Evolutionary conservation across 2,797 vertebrate species (phyloP).

Genomic region (Falco cherrug): DNA sequence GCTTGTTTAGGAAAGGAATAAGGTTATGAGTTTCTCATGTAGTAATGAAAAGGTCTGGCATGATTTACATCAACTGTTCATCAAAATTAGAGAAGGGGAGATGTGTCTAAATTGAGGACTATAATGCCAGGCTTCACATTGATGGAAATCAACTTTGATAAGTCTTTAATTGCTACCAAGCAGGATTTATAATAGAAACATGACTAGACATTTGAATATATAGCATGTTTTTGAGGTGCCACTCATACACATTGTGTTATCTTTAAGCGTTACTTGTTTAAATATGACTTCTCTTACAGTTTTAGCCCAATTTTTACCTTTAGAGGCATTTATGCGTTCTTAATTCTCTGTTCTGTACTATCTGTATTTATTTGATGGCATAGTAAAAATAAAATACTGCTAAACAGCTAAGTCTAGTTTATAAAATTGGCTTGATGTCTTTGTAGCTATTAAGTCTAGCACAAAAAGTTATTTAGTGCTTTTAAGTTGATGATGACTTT

Average conservation of each 20-base stretch:
- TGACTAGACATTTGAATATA: background rate
- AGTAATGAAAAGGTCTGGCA: conserved; percentile 6
- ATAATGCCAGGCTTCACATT: background rate
- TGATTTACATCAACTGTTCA: conserved; percentile 7
- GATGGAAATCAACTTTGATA: background rate
- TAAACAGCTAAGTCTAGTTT: background rate
- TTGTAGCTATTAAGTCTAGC: background rate
- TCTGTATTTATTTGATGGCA: conserved; percentile 5
- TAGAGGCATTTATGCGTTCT: background rate
- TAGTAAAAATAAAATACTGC: conserved; percentile 25
- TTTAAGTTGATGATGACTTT: conserved; percentile 1
- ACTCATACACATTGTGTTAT: background rate
- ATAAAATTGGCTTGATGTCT: conserved; percentile 16
- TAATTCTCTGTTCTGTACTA: background rate
- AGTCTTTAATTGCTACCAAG: conserved; percentile 25
- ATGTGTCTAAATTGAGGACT: background rate
- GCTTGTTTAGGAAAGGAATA: background rate
- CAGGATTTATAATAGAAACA: background rate
- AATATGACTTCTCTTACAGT: background rate
- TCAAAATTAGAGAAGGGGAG: background rate
- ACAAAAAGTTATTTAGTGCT: background rate
- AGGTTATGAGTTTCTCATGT: background rate
- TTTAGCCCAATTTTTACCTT: background rate
- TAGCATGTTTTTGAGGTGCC: background rate
- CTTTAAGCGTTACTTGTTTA: background rate